Evolutionary conservation across 2,888 invertebrate species (phyloP), one percentile per base, ranked within the genome.

Genomic region (Oscheius sp.): DNA sequence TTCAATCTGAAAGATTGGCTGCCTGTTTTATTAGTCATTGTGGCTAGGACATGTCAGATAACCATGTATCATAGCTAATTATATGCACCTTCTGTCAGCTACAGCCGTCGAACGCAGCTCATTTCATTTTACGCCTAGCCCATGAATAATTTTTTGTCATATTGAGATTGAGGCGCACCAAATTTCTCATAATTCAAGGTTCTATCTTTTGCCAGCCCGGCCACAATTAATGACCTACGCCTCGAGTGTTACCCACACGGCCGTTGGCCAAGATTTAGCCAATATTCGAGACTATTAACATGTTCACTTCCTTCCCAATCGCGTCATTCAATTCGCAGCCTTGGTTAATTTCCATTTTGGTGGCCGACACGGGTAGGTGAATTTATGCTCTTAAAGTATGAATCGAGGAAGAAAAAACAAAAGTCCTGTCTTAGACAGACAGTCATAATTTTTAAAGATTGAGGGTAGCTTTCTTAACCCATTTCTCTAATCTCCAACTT

Each of bases 151-250:
- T 14, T 17, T 28, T 28, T 54, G 32, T 33, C 33, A n/a, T 32
- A n/a, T 33, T 17, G 33, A 33, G n/a, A 33, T 54, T 54, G 54
- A 33, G 59, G 59, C 59, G 44, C 14, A 44, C 41, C 41, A 59
- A 44, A 44, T 59, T 59, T 59, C 59, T 44, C 59, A 59, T 57
- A 24, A 38, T 59, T 44, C 44, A 38, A 24, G 38, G 22, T 20
- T 22, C 22, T 12, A 38, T 24, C 24, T 38, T 8, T 20, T n/a
- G 22, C 22, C 24, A 22, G 14, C 12, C 36, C 12, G 12, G 17
- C 28, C 44, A 44, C 59, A 44, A 59, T 59, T 59, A 59, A 59
- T 59, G 59, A 44, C 44, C n/a, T 24, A 22, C 44, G 44, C n/a
- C 28, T 54, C 14, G 17, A 41, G 28, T 38, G n/a, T n/a, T n/a